Percentiles rank a stretch among this genome's conserved stretches.
phyloP scores from a whole-genome alignment of 2,888 invertebrate species.

The Cryptocheilus praepositus region DNA sequence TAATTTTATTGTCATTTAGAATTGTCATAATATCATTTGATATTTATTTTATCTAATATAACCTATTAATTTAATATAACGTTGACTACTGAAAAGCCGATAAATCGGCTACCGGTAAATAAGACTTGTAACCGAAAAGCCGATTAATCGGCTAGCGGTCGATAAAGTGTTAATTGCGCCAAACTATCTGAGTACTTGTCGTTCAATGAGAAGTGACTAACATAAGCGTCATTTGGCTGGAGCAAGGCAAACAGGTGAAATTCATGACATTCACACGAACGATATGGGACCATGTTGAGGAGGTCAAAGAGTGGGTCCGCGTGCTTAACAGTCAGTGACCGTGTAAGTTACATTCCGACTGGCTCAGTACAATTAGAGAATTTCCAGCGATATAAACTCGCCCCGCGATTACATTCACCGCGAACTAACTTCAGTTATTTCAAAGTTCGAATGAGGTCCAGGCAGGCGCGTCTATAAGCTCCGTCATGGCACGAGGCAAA shows the following conservation, averaged over 20 bases:
- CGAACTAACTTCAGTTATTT: constrained; percentile 25
- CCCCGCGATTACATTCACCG: constrained; percentile 27
- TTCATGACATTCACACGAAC: neutral
- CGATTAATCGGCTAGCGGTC: no score
- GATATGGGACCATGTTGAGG: neutral
- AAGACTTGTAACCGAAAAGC: no score
- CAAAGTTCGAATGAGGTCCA: constrained; percentile 25
- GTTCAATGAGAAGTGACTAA: no score
- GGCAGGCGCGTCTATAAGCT: constrained; percentile 21
- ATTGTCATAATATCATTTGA: no score
- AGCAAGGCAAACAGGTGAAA: neutral
- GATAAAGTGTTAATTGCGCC: no score
- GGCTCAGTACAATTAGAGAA: constrained; percentile 18
- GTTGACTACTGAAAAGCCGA: no score
- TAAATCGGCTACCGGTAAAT: no score
- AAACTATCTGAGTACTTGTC: no score
- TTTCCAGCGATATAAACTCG: constrained; percentile 28
- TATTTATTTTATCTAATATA: no score
- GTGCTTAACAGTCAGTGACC: constrained; percentile 28
- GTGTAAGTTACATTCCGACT: constrained; percentile 31
- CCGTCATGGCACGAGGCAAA: constrained; percentile 15
- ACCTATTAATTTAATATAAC: no score
- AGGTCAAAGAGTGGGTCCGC: neutral
- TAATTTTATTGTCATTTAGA: no score
- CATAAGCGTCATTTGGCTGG: no score